Conservation (phyloP, 2,797 vertebrate genomes). For the Emydoidea blandingii region DNA sequence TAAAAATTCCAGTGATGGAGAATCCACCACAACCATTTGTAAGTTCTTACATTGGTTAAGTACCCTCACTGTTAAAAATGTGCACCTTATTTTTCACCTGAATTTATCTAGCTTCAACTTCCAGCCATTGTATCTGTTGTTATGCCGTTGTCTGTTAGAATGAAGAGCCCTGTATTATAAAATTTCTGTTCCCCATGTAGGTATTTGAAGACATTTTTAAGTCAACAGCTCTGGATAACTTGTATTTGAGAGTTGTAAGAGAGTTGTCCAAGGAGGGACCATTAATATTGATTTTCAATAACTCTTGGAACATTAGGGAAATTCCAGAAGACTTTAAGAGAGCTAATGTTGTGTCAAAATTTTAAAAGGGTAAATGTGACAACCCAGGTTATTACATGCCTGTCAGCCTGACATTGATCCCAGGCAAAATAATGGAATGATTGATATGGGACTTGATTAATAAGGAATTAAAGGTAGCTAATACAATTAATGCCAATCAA, state of each 20-base stretch:
- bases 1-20: neutral
- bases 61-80: neutral
- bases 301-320: neutral
- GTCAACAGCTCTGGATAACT: neutral
- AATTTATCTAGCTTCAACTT: neutral
- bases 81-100: neutral
- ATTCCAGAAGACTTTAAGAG: neutral
- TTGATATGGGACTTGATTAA: neutral
- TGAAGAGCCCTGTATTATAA: neutral
- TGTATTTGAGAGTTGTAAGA: neutral
- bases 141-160: neutral
- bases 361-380: neutral
- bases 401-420: neutral
- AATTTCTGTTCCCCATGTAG: neutral
- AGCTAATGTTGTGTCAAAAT: neutral
- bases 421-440: neutral
- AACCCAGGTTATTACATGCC: neutral
- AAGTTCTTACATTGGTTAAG: neutral
- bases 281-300: neutral
- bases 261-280: neutral
- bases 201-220: neutral
- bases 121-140: neutral
- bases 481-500: neutral
- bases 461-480: neutral
- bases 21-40: neutral